phyloP scores from a whole-genome alignment of 2,888 invertebrate species.

The Desoria tigrina region DNA sequence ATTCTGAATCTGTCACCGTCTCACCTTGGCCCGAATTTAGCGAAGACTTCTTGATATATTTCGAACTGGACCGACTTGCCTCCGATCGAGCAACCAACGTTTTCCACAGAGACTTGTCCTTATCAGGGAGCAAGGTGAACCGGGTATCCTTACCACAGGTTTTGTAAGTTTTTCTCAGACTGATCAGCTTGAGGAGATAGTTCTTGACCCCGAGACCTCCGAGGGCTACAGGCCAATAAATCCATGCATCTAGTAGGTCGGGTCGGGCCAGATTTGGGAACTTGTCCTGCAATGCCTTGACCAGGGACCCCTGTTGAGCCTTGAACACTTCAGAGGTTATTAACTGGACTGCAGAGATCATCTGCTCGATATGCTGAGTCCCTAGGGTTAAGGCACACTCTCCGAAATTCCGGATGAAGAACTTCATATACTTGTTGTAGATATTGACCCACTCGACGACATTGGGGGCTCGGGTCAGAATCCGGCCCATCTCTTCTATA shows the following conservation, averaged over 20 bases:
- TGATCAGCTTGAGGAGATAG: constrained; percentile 32
- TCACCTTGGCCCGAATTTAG: too few relatives aligned
- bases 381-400: constrained; percentile 26
- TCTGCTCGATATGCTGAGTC: constrained; percentile 35
- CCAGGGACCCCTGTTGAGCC: constrained; percentile 24
- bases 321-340: constrained; percentile 29
- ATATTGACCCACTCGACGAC: constrained; percentile 41
- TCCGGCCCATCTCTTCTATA: constrained; percentile 30
- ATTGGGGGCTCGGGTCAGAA: constrained; percentile 22
- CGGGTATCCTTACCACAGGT: constrained; percentile 15
- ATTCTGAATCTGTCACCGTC: too few relatives aligned
- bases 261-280: too few relatives aligned
- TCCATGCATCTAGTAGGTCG: constrained; percentile 41
- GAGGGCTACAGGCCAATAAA: constrained; percentile 36
- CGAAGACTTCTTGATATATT: too few relatives aligned
- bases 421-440: constrained; percentile 38
- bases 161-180: constrained; percentile 24
- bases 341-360: constrained; percentile 23
- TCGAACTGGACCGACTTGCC: too few relatives aligned
- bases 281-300: constrained; percentile 28
- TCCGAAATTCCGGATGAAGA: constrained; percentile 43
- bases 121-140: neutral
- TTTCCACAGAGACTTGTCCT: too few relatives aligned
- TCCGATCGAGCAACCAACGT: too few relatives aligned
- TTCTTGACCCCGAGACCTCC: constrained; percentile 39